Percentiles rank a stretch among this genome's conserved stretches.
Conservation (phyloP, 2,888 invertebrate genomes). For the Orthosia gothica region DNA sequence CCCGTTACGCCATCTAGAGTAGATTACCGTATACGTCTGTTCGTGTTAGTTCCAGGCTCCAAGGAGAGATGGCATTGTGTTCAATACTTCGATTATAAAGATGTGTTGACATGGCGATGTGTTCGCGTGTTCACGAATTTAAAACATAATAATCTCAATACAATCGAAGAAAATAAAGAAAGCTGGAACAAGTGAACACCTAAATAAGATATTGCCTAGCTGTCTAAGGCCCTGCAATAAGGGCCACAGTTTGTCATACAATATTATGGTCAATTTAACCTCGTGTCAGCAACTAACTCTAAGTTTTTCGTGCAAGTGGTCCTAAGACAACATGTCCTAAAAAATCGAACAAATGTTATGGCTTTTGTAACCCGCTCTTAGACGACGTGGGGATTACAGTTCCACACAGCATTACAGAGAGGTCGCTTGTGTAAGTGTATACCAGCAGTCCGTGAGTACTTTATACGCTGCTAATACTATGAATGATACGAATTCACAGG, state of each 20-base stretch:
- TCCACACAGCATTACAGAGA: too few species aligned
- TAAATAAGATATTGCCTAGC: background rate
- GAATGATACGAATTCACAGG: too few species aligned
- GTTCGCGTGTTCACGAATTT: background rate
- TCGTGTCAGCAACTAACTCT: too few species aligned
- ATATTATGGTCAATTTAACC: background rate
- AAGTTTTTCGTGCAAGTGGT: background rate
- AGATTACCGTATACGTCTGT: background rate
- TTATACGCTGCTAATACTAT: too few species aligned
- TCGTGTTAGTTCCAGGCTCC: constrained; percentile 18
- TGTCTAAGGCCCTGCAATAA: too few species aligned
- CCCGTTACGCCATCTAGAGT: constrained; percentile 9
- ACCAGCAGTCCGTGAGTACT: too few species aligned
- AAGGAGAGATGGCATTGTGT: constrained; percentile 44
- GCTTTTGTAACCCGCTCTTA: too few species aligned
- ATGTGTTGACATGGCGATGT: background rate
- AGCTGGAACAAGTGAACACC: background rate
- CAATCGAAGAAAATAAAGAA: background rate
- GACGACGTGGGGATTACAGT: too few species aligned
- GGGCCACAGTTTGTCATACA: too few species aligned
- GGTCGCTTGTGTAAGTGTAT: too few species aligned
- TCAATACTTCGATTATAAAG: background rate
- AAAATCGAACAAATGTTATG: too few species aligned
- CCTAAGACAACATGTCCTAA: too few species aligned
- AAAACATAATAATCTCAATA: background rate